Conservation (phyloP, 2,888 invertebrate genomes). For the Phorcus lineatus region DNA sequence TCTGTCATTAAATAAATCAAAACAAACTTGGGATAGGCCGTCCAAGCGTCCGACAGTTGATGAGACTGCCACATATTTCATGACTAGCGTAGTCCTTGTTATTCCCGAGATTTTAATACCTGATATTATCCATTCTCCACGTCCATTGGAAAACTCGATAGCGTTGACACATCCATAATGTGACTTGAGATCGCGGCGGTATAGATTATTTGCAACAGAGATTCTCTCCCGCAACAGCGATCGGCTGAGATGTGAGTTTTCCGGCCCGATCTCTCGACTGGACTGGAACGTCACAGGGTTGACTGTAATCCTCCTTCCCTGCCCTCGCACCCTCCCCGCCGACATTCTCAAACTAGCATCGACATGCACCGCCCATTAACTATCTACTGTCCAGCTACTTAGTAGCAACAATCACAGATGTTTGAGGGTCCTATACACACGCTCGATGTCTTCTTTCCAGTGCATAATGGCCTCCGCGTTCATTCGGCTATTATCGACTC, state of each 20-base stretch:
- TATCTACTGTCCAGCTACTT: too few relatives aligned
- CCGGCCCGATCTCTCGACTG: neutral
- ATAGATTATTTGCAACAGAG: slow-evolving; percentile 76
- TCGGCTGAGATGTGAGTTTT: neutral
- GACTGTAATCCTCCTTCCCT: neutral
- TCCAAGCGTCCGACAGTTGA: too few relatives aligned
- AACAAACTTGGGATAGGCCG: too few relatives aligned
- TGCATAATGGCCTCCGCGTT: slow-evolving; percentile 18
- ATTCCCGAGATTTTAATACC: slow-evolving; percentile 79
- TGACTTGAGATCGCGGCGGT: slow-evolving; percentile 88
- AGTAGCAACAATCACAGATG: neutral
- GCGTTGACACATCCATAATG: slow-evolving; percentile 98
- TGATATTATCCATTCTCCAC: slow-evolving; percentile 87
- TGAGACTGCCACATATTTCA: too few relatives aligned
- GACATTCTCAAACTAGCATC: neutral
- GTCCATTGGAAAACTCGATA: slow-evolving; percentile 93
- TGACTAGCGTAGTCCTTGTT: too few relatives aligned
- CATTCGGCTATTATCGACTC: neutral
- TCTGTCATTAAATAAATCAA: too few relatives aligned
- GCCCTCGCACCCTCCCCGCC: neutral
- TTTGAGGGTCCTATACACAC: too few relatives aligned
- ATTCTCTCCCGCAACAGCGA: slow-evolving; percentile 49
- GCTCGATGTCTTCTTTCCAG: neutral
- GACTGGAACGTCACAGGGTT: neutral
- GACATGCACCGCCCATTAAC: too few relatives aligned